These are phyloP conservation scores for Lepetodrilus schrolli DNA, from an alignment of 2,888 invertebrate species.

Conservation along the genomic window DNA sequence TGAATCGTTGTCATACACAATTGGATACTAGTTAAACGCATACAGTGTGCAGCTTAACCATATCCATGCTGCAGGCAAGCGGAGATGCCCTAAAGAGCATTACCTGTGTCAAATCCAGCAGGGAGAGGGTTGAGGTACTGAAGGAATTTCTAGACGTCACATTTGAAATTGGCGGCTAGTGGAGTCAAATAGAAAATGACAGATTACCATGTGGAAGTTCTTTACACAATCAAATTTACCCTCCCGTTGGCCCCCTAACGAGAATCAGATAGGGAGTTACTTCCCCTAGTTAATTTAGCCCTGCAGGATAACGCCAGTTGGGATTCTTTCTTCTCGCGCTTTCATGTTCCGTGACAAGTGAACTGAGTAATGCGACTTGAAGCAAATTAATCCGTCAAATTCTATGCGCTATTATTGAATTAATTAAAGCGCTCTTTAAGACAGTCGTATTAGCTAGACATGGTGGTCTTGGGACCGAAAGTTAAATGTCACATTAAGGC, in stretches of 20 bases:
- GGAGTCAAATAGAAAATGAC: background rate
- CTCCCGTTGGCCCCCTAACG: constrained; percentile 14
- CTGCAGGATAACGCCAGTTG: background rate
- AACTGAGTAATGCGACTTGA: constrained; percentile 21
- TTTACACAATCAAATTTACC: constrained; percentile 17
- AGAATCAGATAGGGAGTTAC: background rate
- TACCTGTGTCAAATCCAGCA: too few relatives aligned
- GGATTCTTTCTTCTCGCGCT: constrained; percentile 25
- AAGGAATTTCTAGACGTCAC: too few relatives aligned
- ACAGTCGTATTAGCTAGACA: constrained; percentile 3
- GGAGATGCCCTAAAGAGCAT: too few relatives aligned
- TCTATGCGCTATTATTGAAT: constrained; percentile 25
- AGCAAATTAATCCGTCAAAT: constrained; percentile 15
- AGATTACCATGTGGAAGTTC: background rate
- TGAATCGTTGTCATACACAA: too few relatives aligned
- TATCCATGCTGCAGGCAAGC: too few relatives aligned
- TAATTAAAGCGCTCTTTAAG: constrained; percentile 27
- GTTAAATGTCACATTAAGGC: constrained; percentile 29
- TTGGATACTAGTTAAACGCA: too few relatives aligned
- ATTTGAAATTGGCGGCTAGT: too few relatives aligned
- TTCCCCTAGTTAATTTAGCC: constrained; percentile 10
- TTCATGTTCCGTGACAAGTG: constrained; percentile 5
- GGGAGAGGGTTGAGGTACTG: too few relatives aligned
- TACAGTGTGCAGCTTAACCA: too few relatives aligned
- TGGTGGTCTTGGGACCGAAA: background rate